phyloP scores from a whole-genome alignment of 2,888 invertebrate species.

The Azorinus chamasolen region DNA sequence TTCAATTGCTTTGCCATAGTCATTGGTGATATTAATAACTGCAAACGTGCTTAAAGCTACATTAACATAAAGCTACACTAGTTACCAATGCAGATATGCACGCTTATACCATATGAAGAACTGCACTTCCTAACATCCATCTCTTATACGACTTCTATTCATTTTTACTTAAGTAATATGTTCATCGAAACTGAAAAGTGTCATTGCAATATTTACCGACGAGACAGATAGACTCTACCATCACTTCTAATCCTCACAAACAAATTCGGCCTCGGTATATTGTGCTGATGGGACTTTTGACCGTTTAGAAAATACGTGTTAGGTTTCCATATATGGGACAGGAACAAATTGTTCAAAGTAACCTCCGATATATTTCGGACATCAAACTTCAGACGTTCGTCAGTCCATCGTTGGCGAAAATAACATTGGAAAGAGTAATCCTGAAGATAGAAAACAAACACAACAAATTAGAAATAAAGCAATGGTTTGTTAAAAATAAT shows the following conservation, averaged over 20 bases:
- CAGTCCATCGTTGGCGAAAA: conserved; percentile 84
- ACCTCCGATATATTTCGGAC: conserved; percentile 79
- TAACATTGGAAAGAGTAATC: conserved; percentile 84
- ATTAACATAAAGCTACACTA: too few relatives aligned
- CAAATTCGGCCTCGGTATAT: conserved; percentile 98
- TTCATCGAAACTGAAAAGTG: too few relatives aligned
- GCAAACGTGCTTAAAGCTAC: too few relatives aligned
- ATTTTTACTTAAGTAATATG: too few relatives aligned
- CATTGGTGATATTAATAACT: too few relatives aligned
- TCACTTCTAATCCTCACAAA: conserved; percentile 91
- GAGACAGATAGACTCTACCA: conserved; percentile 79
- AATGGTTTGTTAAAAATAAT: too few relatives aligned
- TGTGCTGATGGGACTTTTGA: conserved; percentile 94
- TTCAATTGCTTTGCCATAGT: too few relatives aligned
- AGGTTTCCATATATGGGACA: conserved; percentile 98
- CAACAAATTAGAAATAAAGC: too few relatives aligned
- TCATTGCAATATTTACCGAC: conserved; percentile 78
- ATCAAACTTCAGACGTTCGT: conserved; percentile 80
- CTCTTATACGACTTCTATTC: too few relatives aligned
- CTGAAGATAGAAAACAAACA: conserved; percentile 58
- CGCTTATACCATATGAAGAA: too few relatives aligned
- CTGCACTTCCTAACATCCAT: too few relatives aligned
- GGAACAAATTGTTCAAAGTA: conserved; percentile 90
- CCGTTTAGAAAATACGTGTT: conserved; percentile 92
- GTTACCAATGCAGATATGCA: too few relatives aligned